phyloP scores from a whole-genome alignment of 2,113 vertebrate genomes.

The Entelurus aequoreus region DNA sequence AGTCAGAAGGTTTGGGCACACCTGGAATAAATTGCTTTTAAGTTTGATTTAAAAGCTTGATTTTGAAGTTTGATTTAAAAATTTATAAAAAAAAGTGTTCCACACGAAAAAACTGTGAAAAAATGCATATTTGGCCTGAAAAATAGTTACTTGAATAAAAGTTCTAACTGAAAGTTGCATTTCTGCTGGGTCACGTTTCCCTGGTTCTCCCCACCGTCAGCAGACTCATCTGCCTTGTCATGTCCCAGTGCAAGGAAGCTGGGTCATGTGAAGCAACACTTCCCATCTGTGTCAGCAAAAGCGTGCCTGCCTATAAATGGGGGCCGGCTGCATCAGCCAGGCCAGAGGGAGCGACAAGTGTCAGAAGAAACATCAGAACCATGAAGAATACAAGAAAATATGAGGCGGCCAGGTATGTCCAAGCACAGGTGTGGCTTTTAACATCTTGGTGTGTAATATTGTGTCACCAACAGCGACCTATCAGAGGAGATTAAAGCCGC shows the following conservation, averaged over 20 bases:
- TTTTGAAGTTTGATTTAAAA: too few species aligned
- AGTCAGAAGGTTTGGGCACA: too few species aligned
- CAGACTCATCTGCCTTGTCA: constrained; percentile 37
- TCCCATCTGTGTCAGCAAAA: constrained; percentile 35
- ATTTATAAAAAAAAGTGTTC: too few species aligned
- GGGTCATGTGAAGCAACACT: constrained; percentile 31
- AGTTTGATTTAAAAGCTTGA: too few species aligned
- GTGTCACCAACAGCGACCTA: constrained; percentile 68
- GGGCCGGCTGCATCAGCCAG: background rate
- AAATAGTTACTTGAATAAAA: too few species aligned
- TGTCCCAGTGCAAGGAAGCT: constrained; percentile 13
- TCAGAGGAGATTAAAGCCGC: constrained; percentile 87
- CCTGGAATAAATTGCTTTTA: too few species aligned
- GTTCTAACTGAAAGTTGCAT: background rate
- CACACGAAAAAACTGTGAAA: too few species aligned
- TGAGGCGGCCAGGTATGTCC: constrained; percentile 37
- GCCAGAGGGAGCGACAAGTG: constrained; percentile 4
- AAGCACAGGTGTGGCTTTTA: background rate
- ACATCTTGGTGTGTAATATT: background rate
- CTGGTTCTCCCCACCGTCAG: background rate
- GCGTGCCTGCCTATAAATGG: constrained; percentile 31
- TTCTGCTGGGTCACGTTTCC: constrained; percentile 43
- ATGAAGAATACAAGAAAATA: constrained; percentile 41
- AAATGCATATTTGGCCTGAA: too few species aligned
- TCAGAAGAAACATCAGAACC: constrained; percentile 1